Conservation (phyloP, 2,888 invertebrate genomes). For the Diadromus collaris region DNA sequence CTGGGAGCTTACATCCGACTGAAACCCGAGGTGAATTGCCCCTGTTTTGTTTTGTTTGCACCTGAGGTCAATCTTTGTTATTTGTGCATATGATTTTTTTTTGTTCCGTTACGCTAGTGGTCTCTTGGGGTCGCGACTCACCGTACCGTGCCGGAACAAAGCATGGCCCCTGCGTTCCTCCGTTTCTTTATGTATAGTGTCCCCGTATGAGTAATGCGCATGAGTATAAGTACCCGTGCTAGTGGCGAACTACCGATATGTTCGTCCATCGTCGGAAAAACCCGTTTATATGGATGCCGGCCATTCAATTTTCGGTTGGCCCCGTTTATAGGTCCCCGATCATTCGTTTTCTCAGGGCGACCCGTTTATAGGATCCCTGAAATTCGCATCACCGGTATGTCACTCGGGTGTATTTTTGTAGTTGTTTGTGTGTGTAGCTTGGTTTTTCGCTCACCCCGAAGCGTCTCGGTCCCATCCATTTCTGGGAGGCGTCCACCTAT, state of each 20-base stretch:
- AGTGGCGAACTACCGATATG: too few species aligned
- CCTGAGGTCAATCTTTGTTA: too few species aligned
- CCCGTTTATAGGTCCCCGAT: slow-evolving; percentile 16
- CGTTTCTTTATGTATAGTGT: too few species aligned
- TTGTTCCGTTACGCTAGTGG: too few species aligned
- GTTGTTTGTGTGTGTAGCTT: slow-evolving; percentile 12
- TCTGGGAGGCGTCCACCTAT: background rate
- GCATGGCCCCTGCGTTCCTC: too few species aligned
- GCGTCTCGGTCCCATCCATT: background rate
- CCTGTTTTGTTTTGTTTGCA: slow-evolving; percentile 22
- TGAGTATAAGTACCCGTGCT: too few species aligned
- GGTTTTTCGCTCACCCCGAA: slow-evolving; percentile 15
- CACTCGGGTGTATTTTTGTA: slow-evolving; percentile 8
- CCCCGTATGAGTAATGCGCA: too few species aligned
- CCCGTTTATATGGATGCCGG: slow-evolving; percentile 18
- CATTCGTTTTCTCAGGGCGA: slow-evolving; percentile 8
- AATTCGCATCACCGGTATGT: slow-evolving; percentile 23
- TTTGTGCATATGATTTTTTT: too few species aligned
- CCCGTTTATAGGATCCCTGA: slow-evolving; percentile 26
- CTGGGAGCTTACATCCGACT: too few species aligned
- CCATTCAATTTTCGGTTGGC: background rate
- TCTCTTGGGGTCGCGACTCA: too few species aligned
- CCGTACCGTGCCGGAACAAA: too few species aligned
- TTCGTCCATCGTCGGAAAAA: too few species aligned
- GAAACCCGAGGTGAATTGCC: background rate